Percentiles rank a stretch among this genome's conserved stretches.
phyloP scores from a whole-genome alignment of 2,888 invertebrate genomes.

The Eupithecia subfuscata region DNA sequence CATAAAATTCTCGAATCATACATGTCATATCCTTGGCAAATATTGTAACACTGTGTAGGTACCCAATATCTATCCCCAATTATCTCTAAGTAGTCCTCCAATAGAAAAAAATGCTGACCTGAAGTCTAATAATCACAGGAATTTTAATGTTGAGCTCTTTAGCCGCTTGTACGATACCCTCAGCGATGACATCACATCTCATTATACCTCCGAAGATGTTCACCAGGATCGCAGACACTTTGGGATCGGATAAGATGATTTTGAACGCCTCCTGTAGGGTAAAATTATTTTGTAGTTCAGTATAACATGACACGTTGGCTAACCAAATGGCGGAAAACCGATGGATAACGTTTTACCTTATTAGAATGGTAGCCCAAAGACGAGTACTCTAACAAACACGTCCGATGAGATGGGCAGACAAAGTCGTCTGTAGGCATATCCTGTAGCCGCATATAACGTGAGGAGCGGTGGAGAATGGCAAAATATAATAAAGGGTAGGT shows the following conservation, averaged over 20 bases:
- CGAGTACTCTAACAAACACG: neutral
- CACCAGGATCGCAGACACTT: constrained; percentile 96
- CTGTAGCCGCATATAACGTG: neutral
- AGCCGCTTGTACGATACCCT: constrained; percentile 97
- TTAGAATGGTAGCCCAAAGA: neutral
- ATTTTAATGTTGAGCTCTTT: constrained; percentile 95
- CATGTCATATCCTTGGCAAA: neutral
- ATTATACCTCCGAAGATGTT: constrained; percentile 99
- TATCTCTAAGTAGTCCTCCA: neutral
- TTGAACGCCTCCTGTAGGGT: constrained; percentile 92
- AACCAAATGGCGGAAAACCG: neutral
- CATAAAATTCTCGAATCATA: neutral
- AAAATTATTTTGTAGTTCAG: neutral
- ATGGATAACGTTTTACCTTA: neutral
- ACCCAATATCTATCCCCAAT: neutral
- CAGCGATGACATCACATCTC: constrained; percentile 98
- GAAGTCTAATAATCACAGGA: constrained; percentile 96
- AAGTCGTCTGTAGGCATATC: neutral
- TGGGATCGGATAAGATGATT: constrained; percentile 96
- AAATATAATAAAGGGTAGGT: no score
- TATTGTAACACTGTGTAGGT: neutral
- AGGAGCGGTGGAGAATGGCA: neutral
- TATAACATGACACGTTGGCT: neutral
- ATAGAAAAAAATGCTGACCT: constrained; percentile 77
- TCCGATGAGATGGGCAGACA: neutral